phyloP scores from a whole-genome alignment of 2,888 invertebrate species.

The Himalopsyche kuldschensis region DNA sequence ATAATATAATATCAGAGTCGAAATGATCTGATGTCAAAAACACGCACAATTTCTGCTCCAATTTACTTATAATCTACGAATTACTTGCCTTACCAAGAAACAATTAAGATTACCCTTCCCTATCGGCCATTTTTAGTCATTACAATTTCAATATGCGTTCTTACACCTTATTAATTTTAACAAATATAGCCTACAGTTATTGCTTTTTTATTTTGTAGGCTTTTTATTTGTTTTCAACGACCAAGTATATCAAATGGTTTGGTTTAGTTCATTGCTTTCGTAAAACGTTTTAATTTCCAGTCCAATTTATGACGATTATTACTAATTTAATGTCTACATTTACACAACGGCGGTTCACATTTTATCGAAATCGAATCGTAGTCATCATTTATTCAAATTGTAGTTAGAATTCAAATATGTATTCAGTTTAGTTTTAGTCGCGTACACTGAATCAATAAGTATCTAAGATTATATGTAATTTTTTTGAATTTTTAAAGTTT shows the following conservation, averaged over 20 bases:
- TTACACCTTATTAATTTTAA: background rate
- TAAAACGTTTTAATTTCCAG: too few species aligned
- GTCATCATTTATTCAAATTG: too few species aligned
- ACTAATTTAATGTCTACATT: too few species aligned
- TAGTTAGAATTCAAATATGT: too few species aligned
- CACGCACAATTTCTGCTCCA: background rate
- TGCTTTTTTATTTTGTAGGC: background rate
- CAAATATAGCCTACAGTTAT: background rate
- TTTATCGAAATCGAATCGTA: too few species aligned
- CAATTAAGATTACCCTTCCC: background rate
- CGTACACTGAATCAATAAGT: too few species aligned
- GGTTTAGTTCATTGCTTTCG: too few species aligned
- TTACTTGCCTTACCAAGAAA: background rate
- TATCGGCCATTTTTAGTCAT: background rate
- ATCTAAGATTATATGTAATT: too few species aligned
- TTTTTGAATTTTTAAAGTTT: too few species aligned
- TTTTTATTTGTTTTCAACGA: background rate
- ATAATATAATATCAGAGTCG: background rate
- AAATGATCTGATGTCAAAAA: background rate
- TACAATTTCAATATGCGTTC: background rate
- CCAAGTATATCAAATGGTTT: background rate
- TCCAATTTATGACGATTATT: too few species aligned
- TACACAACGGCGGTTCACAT: too few species aligned
- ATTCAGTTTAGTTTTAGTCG: too few species aligned
- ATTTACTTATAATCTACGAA: background rate